Conservation (phyloP, 2,888 invertebrate genomes). For the Idaea aversata region DNA sequence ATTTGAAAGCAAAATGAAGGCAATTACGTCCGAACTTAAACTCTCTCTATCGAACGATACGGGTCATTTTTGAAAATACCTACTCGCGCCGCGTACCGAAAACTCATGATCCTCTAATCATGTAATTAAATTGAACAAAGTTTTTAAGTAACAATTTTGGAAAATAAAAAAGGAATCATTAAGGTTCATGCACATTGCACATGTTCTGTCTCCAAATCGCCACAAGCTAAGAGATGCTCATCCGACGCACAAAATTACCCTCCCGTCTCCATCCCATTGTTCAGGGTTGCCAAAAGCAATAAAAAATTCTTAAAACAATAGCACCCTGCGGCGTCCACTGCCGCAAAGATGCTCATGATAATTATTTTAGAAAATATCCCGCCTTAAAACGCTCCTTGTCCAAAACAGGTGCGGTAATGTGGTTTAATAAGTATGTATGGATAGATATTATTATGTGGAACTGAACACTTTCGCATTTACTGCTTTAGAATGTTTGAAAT, state of each 20-base stretch:
- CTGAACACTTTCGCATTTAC: conserved; percentile 14
- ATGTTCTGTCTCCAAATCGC: conserved; percentile 45
- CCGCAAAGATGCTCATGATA: conserved; percentile 73
- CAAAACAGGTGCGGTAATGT: conserved; percentile 70
- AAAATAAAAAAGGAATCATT: conserved; percentile 38
- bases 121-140: conserved; percentile 29
- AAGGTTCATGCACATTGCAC: conserved; percentile 41
- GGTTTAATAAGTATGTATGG: conserved; percentile 57
- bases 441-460: conserved; percentile 39
- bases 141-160: conserved; percentile 14
- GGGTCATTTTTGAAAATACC: too few species aligned
- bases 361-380: conserved; percentile 72
- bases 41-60: too few species aligned
- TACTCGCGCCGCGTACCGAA: too few species aligned
- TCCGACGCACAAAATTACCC: conserved; percentile 62
- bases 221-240: conserved; percentile 47
- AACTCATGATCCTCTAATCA: too few species aligned
- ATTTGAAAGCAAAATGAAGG: too few species aligned
- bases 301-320: conserved; percentile 78
- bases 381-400: conserved; percentile 70
- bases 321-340: conserved; percentile 70
- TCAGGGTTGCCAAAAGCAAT: conserved; percentile 73
- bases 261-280: conserved; percentile 70
- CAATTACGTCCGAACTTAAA: too few species aligned
- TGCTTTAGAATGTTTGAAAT: conserved; percentile 2